phyloP scores from a whole-genome alignment of 1,140 invertebrate species.

The Bombus vancouverensis region DNA sequence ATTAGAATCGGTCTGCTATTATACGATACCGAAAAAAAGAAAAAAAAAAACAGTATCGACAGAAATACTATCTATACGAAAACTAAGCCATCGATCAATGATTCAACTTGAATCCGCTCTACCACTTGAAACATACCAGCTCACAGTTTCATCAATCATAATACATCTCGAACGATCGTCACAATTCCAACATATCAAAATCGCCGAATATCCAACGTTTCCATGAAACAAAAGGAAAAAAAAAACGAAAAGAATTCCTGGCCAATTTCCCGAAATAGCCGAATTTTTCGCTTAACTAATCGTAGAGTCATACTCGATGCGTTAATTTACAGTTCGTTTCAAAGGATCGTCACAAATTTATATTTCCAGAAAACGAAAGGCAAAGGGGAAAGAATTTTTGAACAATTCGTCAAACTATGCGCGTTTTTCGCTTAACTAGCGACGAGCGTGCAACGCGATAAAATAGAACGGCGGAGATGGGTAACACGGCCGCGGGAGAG shows the following conservation, averaged over 20 bases:
- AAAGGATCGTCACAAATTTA: background rate
- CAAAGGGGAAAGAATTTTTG: too few relatives aligned
- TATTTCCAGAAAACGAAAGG: too few relatives aligned
- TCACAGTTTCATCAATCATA: background rate
- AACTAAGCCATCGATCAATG: background rate
- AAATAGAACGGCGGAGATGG: conserved; percentile 52
- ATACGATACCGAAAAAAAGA: background rate
- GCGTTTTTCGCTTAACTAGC: background rate
- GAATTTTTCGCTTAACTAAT: background rate
- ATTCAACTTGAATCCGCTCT: background rate
- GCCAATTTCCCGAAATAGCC: background rate
- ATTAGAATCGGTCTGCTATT: background rate
- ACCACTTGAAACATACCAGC: background rate
- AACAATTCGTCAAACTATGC: background rate
- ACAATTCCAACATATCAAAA: background rate
- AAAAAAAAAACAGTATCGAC: background rate
- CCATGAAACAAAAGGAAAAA: too few relatives aligned
- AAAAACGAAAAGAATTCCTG: background rate
- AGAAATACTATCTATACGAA: background rate
- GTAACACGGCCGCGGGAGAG: conserved; percentile 52
- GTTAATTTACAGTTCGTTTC: background rate
- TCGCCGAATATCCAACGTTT: background rate
- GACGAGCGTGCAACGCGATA: conserved; percentile 34
- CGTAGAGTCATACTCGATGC: background rate
- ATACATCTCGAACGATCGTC: background rate